Evolutionary conservation across 2,888 invertebrate species (phyloP).

Genomic region (Netelia melanura): DNA sequence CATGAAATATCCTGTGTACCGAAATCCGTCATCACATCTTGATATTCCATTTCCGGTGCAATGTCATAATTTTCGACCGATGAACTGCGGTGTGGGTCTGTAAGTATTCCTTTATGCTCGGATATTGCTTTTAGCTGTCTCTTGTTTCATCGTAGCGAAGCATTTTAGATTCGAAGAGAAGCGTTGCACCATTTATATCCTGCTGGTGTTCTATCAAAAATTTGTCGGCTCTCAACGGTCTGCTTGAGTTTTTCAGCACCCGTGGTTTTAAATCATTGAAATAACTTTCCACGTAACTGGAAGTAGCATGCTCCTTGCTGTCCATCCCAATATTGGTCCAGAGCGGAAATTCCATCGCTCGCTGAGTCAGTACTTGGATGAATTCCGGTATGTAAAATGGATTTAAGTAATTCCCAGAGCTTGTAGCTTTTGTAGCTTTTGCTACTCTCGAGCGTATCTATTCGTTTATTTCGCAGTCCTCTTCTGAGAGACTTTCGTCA

Average conservation of each 20-base stretch:
- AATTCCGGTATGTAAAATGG: slow-evolving; percentile 54
- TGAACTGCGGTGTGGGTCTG: neutral
- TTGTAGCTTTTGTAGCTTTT: neutral
- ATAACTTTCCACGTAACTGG: slow-evolving; percentile 32
- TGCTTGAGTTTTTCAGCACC: neutral
- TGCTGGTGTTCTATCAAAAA: slow-evolving; percentile 17
- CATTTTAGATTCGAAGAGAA: slow-evolving; percentile 15
- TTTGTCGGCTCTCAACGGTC: slow-evolving; percentile 28
- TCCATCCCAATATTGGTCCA: slow-evolving; percentile 24
- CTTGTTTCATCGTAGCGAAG: slow-evolving; percentile 1
- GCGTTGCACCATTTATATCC: slow-evolving; percentile 15
- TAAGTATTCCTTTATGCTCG: neutral
- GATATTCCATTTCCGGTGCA: neutral
- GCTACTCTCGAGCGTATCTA: slow-evolving; percentile 1
- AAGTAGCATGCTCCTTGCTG: slow-evolving; percentile 3
- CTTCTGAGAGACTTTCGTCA: neutral
- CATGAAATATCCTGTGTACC: neutral
- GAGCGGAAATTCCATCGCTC: slow-evolving; percentile 36
- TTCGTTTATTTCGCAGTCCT: neutral
- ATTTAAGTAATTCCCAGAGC: slow-evolving; percentile 7
- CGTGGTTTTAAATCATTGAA: slow-evolving; percentile 35
- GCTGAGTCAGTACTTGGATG: neutral
- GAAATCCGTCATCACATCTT: neutral
- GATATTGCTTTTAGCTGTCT: neutral
- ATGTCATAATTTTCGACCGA: neutral